Evolutionary conservation across 2,888 invertebrate genomes (phyloP), one percentile per base, ranked within the genome.

Genomic region (Lepidochrysops patricia): DNA sequence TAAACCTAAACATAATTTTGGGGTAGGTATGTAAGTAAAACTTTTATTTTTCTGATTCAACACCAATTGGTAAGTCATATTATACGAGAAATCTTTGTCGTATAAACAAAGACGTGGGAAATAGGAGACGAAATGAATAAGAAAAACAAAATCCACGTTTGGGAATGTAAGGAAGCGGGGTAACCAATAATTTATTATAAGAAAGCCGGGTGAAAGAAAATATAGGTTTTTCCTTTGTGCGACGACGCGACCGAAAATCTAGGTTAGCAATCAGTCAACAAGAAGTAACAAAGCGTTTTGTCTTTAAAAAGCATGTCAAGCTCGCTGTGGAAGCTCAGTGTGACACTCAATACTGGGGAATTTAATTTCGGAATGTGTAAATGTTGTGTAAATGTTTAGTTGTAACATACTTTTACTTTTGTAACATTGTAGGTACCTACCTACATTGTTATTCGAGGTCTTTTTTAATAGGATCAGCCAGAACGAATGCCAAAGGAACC

Each of bases 231-330:
- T 29, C 32, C 29, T 54, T 32, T 52, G 29, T 32, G 32, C 19
- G 32, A 29, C 54, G 32, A 54, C 54, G 58, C 50, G 58, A 58
- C 58, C 58, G 50, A 50, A 50, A 49, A 58, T 58, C 58, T 58
- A 49, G 58, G 58, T 34, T 58, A 58, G 50, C 50, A 58, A 58
- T 58, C 50, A 58, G 49, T 50, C 58, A 58, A 50, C 49, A 34
- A 49, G 50, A 58, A 49, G 49, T 58, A 34, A 58, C 58, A 58
- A 58, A 58, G 58, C 58, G 58, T 58, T 58, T 58, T 58, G 49
- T 58, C 34, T 49, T 32, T 58, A 58, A 58, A 58, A 58, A 58
- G 58, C 58, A 58, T 58, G 58, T 58, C 58, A 58, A 58, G 58
- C 58, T 50, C 49, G 54, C 54, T 12, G 54, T 32, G 29, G 29